Evolutionary conservation across 2,888 invertebrate genomes (phyloP), one percentile per base, ranked within the genome.

Genomic region (Oxycera nigricornis): DNA sequence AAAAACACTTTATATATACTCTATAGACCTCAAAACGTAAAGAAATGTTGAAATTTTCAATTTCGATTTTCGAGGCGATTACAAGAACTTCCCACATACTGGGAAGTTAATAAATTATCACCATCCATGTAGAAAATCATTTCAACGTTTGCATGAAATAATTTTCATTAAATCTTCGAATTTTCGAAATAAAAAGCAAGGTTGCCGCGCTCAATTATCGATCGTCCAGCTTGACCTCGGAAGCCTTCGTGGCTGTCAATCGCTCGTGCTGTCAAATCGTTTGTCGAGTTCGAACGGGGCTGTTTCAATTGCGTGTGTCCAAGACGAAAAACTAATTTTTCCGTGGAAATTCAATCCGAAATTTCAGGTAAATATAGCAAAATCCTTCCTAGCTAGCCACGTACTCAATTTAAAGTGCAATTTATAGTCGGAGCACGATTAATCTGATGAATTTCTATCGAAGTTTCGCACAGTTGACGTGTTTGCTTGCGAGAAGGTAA

Each of bases 381-480:
- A 65, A 65, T 41, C 3, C 20, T 22, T 22, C 7, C 11, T 14
- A 7, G 41, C n/a, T 22, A 7, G 7, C 11, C 14, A 7, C 41
- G 26, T 24, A 14, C 11, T 65, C 24, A 22, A 2, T 22, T 65
- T 11, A 2, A 41, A 41, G 65, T 65, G 65, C 20, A 41, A 22
- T 41, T 65, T 39, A 41, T 65, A 65, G 65, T 65, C 65, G 65
- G 65, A 65, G 30, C 9, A 7, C 17, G 6, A 30, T n/a, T 2
- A 9, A 31, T 22, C 39, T 24, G 65, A 65, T 65, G 65, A 65
- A 65, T 65, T 65, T 65, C 65, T 65, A 65, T 65, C 65, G 65
- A 39, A 65, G 17, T 30, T 6, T 24, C 39, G 65, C 26, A 39
- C 39, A n/a, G 39, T 24, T 65, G 65, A 65, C 65, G 65, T 65